phyloP scores from a whole-genome alignment of 64 coral and sea anemone species.

The Cladopsammia gracilis region DNA sequence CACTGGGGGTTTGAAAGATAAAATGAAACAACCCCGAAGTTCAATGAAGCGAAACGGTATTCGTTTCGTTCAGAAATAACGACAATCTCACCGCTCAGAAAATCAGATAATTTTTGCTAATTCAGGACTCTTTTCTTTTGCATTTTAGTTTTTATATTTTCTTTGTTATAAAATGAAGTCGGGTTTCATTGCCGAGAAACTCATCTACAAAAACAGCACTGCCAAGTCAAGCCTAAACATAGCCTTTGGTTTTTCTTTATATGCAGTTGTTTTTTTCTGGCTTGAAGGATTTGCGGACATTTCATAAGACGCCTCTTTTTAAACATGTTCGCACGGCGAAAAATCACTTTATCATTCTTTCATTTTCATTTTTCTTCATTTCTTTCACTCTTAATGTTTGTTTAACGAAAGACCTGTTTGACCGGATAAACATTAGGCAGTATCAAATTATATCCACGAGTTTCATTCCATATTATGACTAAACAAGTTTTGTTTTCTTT shows the following conservation, averaged over 20 bases:
- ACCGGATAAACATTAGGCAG: slow-evolving; percentile 22
- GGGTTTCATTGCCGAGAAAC: not conserved
- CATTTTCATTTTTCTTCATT: not conserved
- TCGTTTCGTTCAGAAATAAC: slow-evolving; percentile 7
- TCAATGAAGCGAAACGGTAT: slow-evolving; percentile 44
- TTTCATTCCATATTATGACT: not conserved
- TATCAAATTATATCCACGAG: not conserved
- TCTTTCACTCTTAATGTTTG: not conserved
- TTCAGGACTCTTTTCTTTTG: not conserved
- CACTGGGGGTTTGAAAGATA: slow-evolving; percentile 9
- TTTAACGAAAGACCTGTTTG: slow-evolving; percentile 13
- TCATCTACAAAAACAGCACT: not conserved
- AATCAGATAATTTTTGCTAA: slow-evolving; percentile 1
- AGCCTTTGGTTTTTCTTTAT: not conserved
- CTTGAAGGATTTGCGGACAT: not conserved
- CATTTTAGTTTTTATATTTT: not conserved
- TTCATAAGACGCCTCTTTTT: not conserved
- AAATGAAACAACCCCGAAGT: not conserved
- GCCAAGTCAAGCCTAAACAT: not conserved
- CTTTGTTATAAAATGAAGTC: not conserved
- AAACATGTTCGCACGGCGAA: not conserved
- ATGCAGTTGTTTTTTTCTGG: not conserved
- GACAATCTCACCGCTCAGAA: not conserved
- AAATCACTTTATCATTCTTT: not conserved
- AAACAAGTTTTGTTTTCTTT: not conserved